Conservation (phyloP, 2,797 vertebrate genomes). For the Takifugu rubripes region DNA sequence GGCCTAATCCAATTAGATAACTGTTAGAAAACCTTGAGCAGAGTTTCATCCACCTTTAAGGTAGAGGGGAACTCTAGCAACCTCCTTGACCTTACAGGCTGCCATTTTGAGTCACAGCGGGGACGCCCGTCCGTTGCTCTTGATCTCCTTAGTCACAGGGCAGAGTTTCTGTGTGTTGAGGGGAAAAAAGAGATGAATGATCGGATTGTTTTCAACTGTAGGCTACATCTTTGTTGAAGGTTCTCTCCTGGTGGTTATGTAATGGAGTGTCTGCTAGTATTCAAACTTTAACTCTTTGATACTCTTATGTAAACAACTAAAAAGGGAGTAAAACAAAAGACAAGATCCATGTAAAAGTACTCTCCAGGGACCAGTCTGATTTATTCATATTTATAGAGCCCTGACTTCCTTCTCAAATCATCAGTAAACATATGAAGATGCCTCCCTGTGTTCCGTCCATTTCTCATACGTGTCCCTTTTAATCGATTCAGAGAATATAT, state of each 20-base stretch:
- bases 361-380: slow-evolving; percentile 61
- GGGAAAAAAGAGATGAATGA: not conserved
- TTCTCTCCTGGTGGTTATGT: slow-evolving; percentile 47
- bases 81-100: slow-evolving; percentile 58
- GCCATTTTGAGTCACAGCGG: slow-evolving; percentile 54
- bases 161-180: slow-evolving; percentile 13
- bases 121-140: slow-evolving; percentile 30
- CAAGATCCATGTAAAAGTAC: slow-evolving; percentile 32
- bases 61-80: slow-evolving; percentile 58
- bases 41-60: slow-evolving; percentile 66
- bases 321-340: slow-evolving; percentile 54
- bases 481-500: slow-evolving; percentile 21
- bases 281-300: slow-evolving; percentile 65
- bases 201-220: slow-evolving; percentile 25
- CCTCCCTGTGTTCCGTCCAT: slow-evolving; percentile 43
- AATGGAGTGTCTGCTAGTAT: slow-evolving; percentile 57
- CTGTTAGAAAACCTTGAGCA: slow-evolving; percentile 63
- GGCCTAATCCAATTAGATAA: slow-evolving; percentile 78
- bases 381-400: slow-evolving; percentile 71
- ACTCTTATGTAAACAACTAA: slow-evolving; percentile 62
- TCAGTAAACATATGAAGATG: slow-evolving; percentile 70
- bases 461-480: slow-evolving; percentile 22
- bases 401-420: slow-evolving; percentile 33
- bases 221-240: slow-evolving; percentile 32
- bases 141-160: slow-evolving; percentile 47